Evolutionary conservation across 2,888 invertebrate species (phyloP).

Genomic region (Cephalotes varians): DNA sequence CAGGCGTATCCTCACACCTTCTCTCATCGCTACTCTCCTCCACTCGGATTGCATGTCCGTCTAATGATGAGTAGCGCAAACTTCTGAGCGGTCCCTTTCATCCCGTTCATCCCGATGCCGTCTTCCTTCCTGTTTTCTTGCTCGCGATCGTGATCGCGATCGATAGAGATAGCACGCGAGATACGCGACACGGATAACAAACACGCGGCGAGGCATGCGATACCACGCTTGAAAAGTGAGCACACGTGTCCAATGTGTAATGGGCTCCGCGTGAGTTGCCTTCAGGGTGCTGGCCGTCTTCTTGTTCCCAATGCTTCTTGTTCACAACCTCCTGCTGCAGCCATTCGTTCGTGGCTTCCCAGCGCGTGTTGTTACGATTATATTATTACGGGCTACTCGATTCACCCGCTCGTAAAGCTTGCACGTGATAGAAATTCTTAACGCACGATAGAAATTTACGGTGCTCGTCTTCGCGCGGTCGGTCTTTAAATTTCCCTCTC

Average conservation of each 20-base stretch:
- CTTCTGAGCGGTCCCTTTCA: constrained; percentile 15
- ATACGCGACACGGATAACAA: constrained; percentile 30
- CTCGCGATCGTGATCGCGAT: constrained; percentile 25
- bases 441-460: background rate
- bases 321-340: constrained; percentile 6
- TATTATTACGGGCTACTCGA: background rate
- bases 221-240: constrained; percentile 38
- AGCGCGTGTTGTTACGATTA: constrained; percentile 28
- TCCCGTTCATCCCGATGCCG: background rate
- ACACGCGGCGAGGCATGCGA: constrained; percentile 13
- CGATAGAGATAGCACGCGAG: constrained; percentile 40
- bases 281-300: background rate
- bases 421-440: constrained; percentile 15
- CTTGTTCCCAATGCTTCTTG: constrained; percentile 23
- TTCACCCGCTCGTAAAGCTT: background rate
- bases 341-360: background rate
- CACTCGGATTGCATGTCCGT: background rate
- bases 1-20: background rate
- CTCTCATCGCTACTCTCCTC: background rate
- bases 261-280: constrained; percentile 34
- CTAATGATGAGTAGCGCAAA: background rate
- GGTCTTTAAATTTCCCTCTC: background rate
- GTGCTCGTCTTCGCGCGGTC: background rate
- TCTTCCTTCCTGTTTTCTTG: background rate
- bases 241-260: constrained; percentile 63